These are phyloP conservation scores for Mimachlamys varia DNA, from an alignment of 2,888 invertebrate genomes.

Conservation along the genomic window DNA sequence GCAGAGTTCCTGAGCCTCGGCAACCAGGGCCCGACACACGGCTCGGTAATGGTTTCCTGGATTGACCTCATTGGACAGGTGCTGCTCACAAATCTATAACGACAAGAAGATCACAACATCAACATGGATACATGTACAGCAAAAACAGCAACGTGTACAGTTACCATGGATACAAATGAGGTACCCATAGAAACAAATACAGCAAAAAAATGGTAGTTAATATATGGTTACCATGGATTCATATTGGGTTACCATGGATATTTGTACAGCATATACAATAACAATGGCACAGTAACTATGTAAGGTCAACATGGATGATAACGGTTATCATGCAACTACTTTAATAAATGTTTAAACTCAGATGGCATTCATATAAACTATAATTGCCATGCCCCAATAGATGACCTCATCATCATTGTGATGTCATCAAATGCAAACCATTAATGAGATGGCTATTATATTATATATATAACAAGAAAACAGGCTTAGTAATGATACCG, in stretches of 20 bases:
- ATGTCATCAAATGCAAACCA: neutral
- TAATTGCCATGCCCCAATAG: neutral
- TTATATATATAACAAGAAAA: too few relatives aligned
- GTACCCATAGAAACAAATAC: neutral
- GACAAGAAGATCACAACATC: slow-evolving; percentile 11
- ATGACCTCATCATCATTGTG: neutral
- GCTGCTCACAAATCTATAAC: slow-evolving; percentile 76
- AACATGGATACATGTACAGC: neutral
- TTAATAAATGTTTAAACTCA: too few relatives aligned
- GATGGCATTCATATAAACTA: neutral
- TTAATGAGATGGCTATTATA: too few relatives aligned
- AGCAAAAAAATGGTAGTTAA: neutral
- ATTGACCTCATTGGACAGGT: slow-evolving; percentile 76
- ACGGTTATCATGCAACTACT: too few relatives aligned
- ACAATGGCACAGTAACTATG: too few relatives aligned
- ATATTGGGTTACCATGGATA: neutral
- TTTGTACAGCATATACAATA: neutral
- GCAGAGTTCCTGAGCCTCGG: slow-evolving; percentile 94
- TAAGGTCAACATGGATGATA: too few relatives aligned
- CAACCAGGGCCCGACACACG: slow-evolving; percentile 94
- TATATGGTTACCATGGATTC: neutral
- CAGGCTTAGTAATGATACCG: too few relatives aligned
- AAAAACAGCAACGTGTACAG: neutral
- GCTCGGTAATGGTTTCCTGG: slow-evolving; percentile 93
- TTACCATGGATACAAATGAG: neutral